phyloP scores from a whole-genome alignment of 2,888 invertebrate species.

The Nezara viridula region DNA sequence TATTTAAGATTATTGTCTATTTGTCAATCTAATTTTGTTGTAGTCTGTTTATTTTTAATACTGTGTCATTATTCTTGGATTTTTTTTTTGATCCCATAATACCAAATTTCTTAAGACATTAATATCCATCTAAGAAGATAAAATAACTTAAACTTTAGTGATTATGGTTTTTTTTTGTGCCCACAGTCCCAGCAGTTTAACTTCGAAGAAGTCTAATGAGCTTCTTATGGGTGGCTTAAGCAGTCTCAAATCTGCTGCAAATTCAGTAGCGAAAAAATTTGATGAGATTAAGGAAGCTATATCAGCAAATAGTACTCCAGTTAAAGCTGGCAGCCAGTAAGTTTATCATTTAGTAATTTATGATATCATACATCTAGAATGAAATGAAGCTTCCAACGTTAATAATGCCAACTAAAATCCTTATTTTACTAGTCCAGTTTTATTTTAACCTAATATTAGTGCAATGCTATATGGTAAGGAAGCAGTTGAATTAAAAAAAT shows the following conservation, averaged over 20 bases:
- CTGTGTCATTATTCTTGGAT: not conserved
- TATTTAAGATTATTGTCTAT: not conserved
- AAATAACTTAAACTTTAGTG: not conserved
- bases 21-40: not conserved
- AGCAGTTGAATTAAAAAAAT: too few relatives aligned
- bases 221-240: slow-evolving; percentile 88
- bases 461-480: too few relatives aligned
- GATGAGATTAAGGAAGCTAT: slow-evolving; percentile 94
- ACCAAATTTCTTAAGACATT: not conserved
- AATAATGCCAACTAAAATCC: too few relatives aligned
- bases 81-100: not conserved
- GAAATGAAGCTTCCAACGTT: too few relatives aligned
- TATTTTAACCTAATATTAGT: too few relatives aligned
- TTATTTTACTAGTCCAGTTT: too few relatives aligned
- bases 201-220: slow-evolving; percentile 90
- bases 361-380: not conserved
- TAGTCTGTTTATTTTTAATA: not conserved
- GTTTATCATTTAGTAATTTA: slow-evolving; percentile 59
- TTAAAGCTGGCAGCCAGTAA: slow-evolving; percentile 73
- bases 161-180: not conserved
- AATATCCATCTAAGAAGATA: not conserved
- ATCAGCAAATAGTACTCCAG: slow-evolving; percentile 88
- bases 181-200: slow-evolving; percentile 82
- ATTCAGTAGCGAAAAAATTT: slow-evolving; percentile 87
- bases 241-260: slow-evolving; percentile 88